phyloP scores from a whole-genome alignment of 2,888 invertebrate genomes.

The Fabriciana adippe region DNA sequence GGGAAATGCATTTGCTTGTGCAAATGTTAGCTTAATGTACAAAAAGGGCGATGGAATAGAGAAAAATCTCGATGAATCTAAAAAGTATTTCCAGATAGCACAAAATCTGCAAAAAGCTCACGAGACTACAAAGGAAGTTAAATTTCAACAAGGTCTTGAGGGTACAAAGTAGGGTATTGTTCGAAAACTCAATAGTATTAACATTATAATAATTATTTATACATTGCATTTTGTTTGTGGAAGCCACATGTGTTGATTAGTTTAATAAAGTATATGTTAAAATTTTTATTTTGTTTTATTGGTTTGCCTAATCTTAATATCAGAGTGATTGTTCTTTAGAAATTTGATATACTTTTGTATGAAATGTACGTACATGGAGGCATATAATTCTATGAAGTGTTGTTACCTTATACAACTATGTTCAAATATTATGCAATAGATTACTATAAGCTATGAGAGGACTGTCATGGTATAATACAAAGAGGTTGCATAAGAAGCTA shows the following conservation, averaged over 20 bases:
- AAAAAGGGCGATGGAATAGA: conserved; percentile 91
- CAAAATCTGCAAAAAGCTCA: conserved; percentile 86
- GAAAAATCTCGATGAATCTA: conserved; percentile 86
- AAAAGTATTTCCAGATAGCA: conserved; percentile 87
- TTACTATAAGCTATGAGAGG: too few relatives aligned
- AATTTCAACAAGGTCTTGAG: conserved; percentile 82
- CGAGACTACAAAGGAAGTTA: conserved; percentile 75
- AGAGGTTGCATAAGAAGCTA: too few relatives aligned
- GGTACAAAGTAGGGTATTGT: conserved; percentile 18
- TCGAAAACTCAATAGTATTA: background rate
- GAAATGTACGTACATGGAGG: too few relatives aligned
- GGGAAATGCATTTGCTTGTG: conserved; percentile 93
- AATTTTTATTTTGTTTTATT: conserved; percentile 6
- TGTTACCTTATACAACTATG: too few relatives aligned
- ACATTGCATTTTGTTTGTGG: conserved; percentile 22
- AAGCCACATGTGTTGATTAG: background rate
- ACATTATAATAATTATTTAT: background rate
- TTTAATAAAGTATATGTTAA: conserved; percentile 9
- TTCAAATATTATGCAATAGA: too few relatives aligned
- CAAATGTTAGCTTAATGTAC: conserved; percentile 94
- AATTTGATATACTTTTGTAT: too few relatives aligned
- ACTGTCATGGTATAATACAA: too few relatives aligned
- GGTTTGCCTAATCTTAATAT: background rate
- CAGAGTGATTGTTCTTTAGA: too few relatives aligned
- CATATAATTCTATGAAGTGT: too few relatives aligned